Evolutionary conservation across 2,888 invertebrate genomes (phyloP), one percentile per base, ranked within the genome.

Genomic region (Argyresthia albistria): DNA sequence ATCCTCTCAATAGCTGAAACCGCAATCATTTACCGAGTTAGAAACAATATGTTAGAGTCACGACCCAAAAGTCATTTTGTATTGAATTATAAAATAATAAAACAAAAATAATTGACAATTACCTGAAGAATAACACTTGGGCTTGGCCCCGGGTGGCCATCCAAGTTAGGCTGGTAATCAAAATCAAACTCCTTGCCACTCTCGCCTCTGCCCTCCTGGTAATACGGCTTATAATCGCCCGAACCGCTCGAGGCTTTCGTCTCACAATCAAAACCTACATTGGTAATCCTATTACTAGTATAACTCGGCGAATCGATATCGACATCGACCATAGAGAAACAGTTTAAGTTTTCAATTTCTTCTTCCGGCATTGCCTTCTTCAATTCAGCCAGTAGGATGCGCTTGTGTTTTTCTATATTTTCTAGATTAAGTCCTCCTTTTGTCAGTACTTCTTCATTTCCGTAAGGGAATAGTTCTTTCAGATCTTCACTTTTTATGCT

Each of bases 51-150:
- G n/a, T n/a, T n/a, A n/a, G n/a, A n/a, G n/a, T n/a, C n/a, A n/a
- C n/a, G n/a, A n/a, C n/a, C n/a, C n/a, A n/a, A n/a, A n/a, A n/a
- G n/a, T n/a, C 10, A 43, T 42, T 16, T 16, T 42, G 16, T 9
- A 36, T 36, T 36, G 7, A 36, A 36, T 8, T 36, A 7, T 36
- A 36, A 36, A 36, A 36, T 8, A 36, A 9, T 36, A 36, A 36
- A 12, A 0, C n/a, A 46, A 37, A 36, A 45, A 46, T 10, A 12
- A 43, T 43, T 9, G 36, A 55, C 61, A 25, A 1, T 59, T 39
- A 87, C 91, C 89, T 99, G 98, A 9, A 97, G 77, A 56, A 97
- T 93, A 58, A 97, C 91, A 80, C 97, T 97, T 4, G 98, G 98
- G 79, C 96, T 97, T 0, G 98, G 98, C 1, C 98, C 98, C 0